A percentile compares a stretch with the other conserved stretches of the same genome.
phyloP scores from a whole-genome alignment of 2,888 invertebrate genomes.

The Liodrosophila aerea region DNA sequence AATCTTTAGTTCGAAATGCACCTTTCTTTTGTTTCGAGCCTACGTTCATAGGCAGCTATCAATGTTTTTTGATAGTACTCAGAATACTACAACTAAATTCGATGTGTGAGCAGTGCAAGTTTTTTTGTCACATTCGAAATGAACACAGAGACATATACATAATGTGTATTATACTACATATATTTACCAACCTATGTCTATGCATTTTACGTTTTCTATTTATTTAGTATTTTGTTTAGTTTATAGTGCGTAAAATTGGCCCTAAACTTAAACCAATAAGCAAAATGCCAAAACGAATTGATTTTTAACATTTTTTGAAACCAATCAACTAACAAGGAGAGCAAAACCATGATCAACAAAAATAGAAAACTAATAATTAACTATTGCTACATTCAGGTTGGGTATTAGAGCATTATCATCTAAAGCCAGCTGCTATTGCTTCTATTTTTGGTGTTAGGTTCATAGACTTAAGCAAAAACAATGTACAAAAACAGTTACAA shows the following conservation, averaged over 20 bases:
- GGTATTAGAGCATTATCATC: constrained; percentile 18
- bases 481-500: constrained; percentile 14
- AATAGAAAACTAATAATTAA: constrained; percentile 3
- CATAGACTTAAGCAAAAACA: constrained; percentile 49
- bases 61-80: constrained; percentile 31
- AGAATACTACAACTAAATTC: constrained; percentile 38
- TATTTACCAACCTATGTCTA: constrained; percentile 18
- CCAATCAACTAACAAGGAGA: constrained; percentile 54
- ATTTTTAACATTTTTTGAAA: constrained; percentile 79
- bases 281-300: constrained; percentile 72
- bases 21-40: constrained; percentile 57
- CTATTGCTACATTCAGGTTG: constrained; percentile 33
- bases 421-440: constrained; percentile 42
- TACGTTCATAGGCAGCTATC: constrained; percentile 35
- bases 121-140: constrained; percentile 73
- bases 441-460: constrained; percentile 56
- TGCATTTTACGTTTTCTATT: constrained; percentile 29
- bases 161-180: constrained; percentile 4
- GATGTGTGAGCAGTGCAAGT: constrained; percentile 81
- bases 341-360: constrained; percentile 3
- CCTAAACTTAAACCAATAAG: constrained; percentile 30
- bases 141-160: constrained; percentile 2
- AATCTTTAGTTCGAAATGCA: constrained; percentile 61
- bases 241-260: constrained; percentile 73
- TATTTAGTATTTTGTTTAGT: constrained; percentile 68